A percentile compares a stretch with the other conserved stretches of the same genome.
phyloP scores from a whole-genome alignment of 2,888 invertebrate species.

The Alcis repandata region DNA sequence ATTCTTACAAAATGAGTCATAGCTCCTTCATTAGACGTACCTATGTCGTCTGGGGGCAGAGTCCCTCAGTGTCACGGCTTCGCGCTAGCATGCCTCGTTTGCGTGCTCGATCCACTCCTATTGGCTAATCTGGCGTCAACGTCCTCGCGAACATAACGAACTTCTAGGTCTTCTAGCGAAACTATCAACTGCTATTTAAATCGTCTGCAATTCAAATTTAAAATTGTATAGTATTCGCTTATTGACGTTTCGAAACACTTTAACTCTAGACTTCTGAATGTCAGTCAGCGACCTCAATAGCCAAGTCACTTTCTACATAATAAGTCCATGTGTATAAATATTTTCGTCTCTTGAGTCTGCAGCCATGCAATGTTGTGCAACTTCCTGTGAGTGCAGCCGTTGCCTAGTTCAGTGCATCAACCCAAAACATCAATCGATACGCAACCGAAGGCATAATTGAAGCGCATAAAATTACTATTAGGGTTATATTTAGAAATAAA shows the following conservation, averaged over 20 bases:
- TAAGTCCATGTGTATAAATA: slow-evolving; percentile 33
- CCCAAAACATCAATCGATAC: slow-evolving; percentile 58
- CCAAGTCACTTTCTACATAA: slow-evolving; percentile 14
- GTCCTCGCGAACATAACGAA: slow-evolving; percentile 31
- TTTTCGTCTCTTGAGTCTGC: slow-evolving; percentile 46
- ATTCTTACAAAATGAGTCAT: slow-evolving; percentile 61
- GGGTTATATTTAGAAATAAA: slow-evolving; percentile 20
- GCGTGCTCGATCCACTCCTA: slow-evolving; percentile 57
- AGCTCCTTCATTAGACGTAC: slow-evolving; percentile 43
- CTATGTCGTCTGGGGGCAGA: slow-evolving; percentile 60
- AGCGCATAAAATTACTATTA: slow-evolving; percentile 25
- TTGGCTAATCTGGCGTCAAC: slow-evolving; percentile 41
- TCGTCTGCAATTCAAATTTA: slow-evolving; percentile 14
- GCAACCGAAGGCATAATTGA: slow-evolving; percentile 33
- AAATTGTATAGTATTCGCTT: slow-evolving; percentile 21
- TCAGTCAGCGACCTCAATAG: slow-evolving; percentile 36
- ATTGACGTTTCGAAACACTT: slow-evolving; percentile 22
- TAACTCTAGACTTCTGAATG: slow-evolving; percentile 19
- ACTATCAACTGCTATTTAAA: slow-evolving; percentile 21
- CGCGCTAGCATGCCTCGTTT: slow-evolving; percentile 58
- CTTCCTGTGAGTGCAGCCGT: slow-evolving; percentile 55
- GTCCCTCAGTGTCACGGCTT: slow-evolving; percentile 57
- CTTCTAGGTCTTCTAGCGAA: slow-evolving; percentile 18
- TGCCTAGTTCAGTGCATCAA: slow-evolving; percentile 60
- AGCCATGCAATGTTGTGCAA: slow-evolving; percentile 59